Evolutionary conservation across 1,140 invertebrate species (phyloP).

Genomic region (Drosophila quadrilineata): DNA sequence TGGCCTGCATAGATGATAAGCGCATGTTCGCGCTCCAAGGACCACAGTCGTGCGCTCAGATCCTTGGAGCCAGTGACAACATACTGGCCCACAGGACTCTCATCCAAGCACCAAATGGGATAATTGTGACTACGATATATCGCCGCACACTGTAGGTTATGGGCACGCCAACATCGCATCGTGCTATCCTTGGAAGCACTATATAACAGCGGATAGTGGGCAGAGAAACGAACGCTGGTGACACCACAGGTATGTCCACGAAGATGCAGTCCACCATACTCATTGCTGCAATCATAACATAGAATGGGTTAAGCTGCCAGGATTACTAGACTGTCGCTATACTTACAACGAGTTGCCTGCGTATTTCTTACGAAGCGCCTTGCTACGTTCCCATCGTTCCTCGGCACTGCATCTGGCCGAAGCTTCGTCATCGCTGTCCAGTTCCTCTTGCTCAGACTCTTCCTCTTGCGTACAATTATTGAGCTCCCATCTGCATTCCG

Average conservation of each 20-base stretch:
- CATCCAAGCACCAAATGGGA: slow-evolving; percentile 92
- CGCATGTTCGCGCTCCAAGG: slow-evolving; percentile 89
- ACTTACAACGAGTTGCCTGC: slow-evolving; percentile 70
- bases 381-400: slow-evolving; percentile 32
- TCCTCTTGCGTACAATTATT: slow-evolving; percentile 56
- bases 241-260: slow-evolving; percentile 89
- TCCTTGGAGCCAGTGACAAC: slow-evolving; percentile 93
- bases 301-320: neutral
- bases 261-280: slow-evolving; percentile 84
- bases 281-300: slow-evolving; percentile 52
- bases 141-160: slow-evolving; percentile 86
- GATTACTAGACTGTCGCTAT: neutral
- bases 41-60: slow-evolving; percentile 92
- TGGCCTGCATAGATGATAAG: slow-evolving; percentile 92
- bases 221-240: slow-evolving; percentile 87
- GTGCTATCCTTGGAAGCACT: slow-evolving; percentile 90
- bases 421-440: slow-evolving; percentile 27
- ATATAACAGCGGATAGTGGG: slow-evolving; percentile 84
- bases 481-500: slow-evolving; percentile 68
- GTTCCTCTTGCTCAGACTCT: slow-evolving; percentile 51
- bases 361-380: slow-evolving; percentile 55
- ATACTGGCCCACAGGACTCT: slow-evolving; percentile 87
- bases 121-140: slow-evolving; percentile 91
- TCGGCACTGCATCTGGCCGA: slow-evolving; percentile 24
- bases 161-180: slow-evolving; percentile 87